These are phyloP conservation scores for Channa maculata DNA, from an alignment of 2,113 vertebrate species.

Conservation along the genomic window DNA sequence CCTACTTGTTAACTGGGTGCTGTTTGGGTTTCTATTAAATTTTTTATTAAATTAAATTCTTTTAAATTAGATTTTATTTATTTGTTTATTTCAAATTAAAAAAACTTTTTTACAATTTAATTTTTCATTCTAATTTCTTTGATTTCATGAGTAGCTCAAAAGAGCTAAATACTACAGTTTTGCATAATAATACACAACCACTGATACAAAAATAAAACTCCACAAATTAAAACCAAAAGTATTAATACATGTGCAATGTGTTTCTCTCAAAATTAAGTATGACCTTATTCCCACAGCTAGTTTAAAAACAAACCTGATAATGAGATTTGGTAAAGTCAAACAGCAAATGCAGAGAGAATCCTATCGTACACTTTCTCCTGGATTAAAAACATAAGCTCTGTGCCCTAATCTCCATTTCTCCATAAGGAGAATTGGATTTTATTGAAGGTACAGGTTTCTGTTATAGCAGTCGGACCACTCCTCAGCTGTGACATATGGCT, in stretches of 20 bases:
- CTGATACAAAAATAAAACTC: too few relatives aligned
- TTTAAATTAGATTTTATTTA: neutral
- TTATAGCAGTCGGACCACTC: conserved; percentile 54
- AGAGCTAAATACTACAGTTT: too few relatives aligned
- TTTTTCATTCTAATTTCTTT: neutral
- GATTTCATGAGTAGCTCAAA: neutral
- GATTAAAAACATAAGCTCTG: conserved; percentile 49
- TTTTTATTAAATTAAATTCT: neutral
- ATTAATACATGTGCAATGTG: neutral
- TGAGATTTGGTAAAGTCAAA: conserved; percentile 48
- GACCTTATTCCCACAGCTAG: conserved; percentile 6
- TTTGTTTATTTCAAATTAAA: neutral
- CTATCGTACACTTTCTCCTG: conserved; percentile 69
- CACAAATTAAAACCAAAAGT: neutral
- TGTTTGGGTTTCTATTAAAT: conserved; percentile 13
- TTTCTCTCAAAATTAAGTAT: conserved; percentile 6
- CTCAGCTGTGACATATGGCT: conserved; percentile 80
- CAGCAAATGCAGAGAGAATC: conserved; percentile 17
- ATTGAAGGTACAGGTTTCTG: conserved; percentile 31
- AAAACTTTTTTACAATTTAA: neutral
- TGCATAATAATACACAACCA: too few relatives aligned
- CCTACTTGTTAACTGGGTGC: conserved; percentile 50
- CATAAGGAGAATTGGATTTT: conserved; percentile 60
- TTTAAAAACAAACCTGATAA: conserved; percentile 38
- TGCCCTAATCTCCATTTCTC: conserved; percentile 61